phyloP scores from a whole-genome alignment of 2,888 invertebrate genomes.

The Hecatera dysodea region DNA sequence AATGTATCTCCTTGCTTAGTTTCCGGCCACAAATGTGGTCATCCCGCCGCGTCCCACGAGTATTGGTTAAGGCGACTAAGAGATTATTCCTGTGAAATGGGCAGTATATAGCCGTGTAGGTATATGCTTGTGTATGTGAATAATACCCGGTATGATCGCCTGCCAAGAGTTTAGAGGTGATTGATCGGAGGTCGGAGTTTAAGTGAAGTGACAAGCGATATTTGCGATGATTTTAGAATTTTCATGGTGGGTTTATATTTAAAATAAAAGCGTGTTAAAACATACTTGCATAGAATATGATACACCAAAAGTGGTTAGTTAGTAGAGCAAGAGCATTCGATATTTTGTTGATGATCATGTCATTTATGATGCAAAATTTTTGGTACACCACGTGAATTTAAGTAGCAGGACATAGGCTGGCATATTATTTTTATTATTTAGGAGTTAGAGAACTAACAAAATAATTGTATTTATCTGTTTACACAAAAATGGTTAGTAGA shows the following conservation, averaged over 20 bases:
- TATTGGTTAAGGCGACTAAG: constrained; percentile 47
- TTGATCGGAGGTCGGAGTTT: neutral
- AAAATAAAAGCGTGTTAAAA: no score
- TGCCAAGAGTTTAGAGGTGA: constrained; percentile 1
- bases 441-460: neutral
- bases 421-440: no score
- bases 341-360: neutral
- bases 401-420: no score
- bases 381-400: no score
- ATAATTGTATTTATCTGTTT: neutral
- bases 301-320: neutral
- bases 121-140: constrained; percentile 8
- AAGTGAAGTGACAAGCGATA: neutral
- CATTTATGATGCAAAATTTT: no score
- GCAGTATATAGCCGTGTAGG: neutral
- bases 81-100: constrained; percentile 39
- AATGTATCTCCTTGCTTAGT: constrained; percentile 24
- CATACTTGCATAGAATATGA: no score
- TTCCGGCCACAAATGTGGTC: constrained; percentile 25
- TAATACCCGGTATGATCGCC: constrained; percentile 4
- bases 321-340: neutral
- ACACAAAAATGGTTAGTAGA: neutral
- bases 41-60: constrained; percentile 33
- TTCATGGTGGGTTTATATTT: neutral
- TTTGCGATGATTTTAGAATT: neutral